Evolutionary conservation across 1,140 invertebrate species (phyloP).

Genomic region (Caenorhabditis tropicalis): DNA sequence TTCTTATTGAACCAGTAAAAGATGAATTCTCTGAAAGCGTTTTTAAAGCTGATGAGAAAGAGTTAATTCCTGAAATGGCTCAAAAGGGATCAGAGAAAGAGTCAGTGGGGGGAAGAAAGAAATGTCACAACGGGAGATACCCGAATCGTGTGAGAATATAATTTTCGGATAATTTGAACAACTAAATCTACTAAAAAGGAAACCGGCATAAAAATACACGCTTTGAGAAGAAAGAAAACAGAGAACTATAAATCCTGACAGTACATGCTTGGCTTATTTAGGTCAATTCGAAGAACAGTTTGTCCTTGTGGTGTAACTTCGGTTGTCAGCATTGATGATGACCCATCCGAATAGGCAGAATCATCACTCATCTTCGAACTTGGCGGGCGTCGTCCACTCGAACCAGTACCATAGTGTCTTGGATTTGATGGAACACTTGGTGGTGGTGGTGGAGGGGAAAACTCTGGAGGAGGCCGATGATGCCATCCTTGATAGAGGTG

Average conservation of each 20-base stretch:
- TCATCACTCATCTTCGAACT: conserved; percentile 52
- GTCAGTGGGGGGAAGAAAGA: neutral
- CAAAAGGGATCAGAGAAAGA: neutral
- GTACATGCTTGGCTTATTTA: conserved; percentile 40
- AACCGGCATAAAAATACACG: conserved; percentile 27
- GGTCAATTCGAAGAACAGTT: conserved; percentile 52
- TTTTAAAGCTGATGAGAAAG: neutral
- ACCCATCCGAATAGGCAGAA: conserved; percentile 53
- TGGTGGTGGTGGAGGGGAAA: conserved; percentile 50
- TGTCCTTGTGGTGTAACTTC: conserved; percentile 49
- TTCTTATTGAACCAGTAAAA: conserved; percentile 27
- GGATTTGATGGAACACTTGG: neutral
- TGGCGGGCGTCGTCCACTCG: neutral
- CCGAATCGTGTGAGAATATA: neutral
- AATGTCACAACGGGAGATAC: conserved; percentile 39
- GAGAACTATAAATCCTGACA: conserved; percentile 49
- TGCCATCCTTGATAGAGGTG: neutral
- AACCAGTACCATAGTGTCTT: neutral
- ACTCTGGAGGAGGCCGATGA: conserved; percentile 47
- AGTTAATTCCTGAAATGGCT: conserved; percentile 34
- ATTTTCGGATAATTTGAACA: neutral
- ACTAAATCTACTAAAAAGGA: neutral
- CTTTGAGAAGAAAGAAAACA: neutral
- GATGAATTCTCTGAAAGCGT: conserved; percentile 35
- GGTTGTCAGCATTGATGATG: conserved; percentile 47